A percentile compares a stretch with the other conserved stretches of the same genome.
phyloP scores from a whole-genome alignment of 2,888 invertebrate genomes.

The Bimastos eiseni region DNA sequence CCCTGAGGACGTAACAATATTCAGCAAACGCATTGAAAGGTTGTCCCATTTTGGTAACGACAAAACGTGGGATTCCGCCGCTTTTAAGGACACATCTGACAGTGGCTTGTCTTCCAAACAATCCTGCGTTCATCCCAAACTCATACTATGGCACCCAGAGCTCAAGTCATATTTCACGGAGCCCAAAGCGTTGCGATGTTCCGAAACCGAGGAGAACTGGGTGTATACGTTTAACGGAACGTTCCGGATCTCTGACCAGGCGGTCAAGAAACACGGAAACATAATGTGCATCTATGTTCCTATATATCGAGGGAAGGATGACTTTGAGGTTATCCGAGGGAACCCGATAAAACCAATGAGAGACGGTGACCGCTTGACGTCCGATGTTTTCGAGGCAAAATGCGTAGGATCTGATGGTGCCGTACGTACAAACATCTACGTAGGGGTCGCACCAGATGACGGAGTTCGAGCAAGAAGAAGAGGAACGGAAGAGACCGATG shows the following conservation, averaged over 20 bases:
- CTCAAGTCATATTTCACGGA: conserved; percentile 74
- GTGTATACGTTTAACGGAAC: conserved; percentile 73
- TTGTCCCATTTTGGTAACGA: neutral
- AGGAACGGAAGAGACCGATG: neutral
- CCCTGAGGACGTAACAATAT: neutral
- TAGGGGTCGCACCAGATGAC: conserved; percentile 63
- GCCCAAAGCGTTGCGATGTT: conserved; percentile 72
- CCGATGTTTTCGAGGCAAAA: conserved; percentile 42
- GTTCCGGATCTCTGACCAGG: conserved; percentile 66
- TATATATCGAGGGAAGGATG: conserved; percentile 52
- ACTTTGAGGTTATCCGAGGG: conserved; percentile 34
- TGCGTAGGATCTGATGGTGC: conserved; percentile 45
- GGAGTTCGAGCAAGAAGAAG: neutral
- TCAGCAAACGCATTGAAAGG: neutral
- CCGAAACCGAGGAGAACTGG: conserved; percentile 71
- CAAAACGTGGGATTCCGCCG: neutral
- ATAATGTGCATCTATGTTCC: conserved; percentile 68
- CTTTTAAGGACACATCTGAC: neutral
- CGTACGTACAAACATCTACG: conserved; percentile 71
- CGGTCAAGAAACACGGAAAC: conserved; percentile 62
- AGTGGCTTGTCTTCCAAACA: conserved; percentile 41
- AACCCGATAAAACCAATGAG: conserved; percentile 28
- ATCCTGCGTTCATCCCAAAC: conserved; percentile 71
- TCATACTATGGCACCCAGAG: conserved; percentile 73
- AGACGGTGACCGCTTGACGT: conserved; percentile 33